A percentile compares a stretch with the other conserved stretches of the same genome.
phyloP scores from a whole-genome alignment of 1,140 invertebrate genomes.

The Trichogramma pretiosum region DNA sequence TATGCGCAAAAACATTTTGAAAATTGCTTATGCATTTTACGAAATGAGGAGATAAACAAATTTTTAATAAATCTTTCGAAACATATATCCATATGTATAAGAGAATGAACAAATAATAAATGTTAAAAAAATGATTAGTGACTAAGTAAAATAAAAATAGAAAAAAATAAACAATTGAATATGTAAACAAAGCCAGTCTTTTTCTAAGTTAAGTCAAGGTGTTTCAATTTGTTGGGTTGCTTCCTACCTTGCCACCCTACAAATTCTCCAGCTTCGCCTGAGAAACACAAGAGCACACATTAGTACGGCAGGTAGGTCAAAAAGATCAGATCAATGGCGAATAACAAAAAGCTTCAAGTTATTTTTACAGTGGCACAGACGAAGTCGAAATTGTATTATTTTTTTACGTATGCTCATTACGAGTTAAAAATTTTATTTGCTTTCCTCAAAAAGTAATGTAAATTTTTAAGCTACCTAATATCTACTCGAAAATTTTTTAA shows the following conservation, averaged over 20 bases:
- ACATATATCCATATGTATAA: too few relatives aligned
- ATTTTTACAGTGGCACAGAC: constrained; percentile 40
- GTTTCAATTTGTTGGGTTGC: constrained; percentile 47
- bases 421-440: too few relatives aligned
- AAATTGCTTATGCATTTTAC: too few relatives aligned
- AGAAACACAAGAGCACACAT: constrained; percentile 50
- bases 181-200: constrained; percentile 35
- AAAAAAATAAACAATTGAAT: too few relatives aligned
- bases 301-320: constrained; percentile 49
- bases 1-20: too few relatives aligned
- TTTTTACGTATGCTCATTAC: too few relatives aligned
- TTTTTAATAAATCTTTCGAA: too few relatives aligned
- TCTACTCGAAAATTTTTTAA: neutral
- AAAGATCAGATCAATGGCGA: constrained; percentile 44
- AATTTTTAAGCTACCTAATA: too few relatives aligned
- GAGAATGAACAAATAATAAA: constrained; percentile 17
- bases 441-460: too few relatives aligned
- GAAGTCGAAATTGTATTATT: too few relatives aligned
- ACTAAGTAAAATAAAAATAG: too few relatives aligned
- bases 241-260: constrained; percentile 76
- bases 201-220: constrained; percentile 43
- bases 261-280: constrained; percentile 75
- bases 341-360: constrained; percentile 39
- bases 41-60: too few relatives aligned
- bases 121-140: constrained; percentile 11